Evolutionary conservation across 2,797 vertebrate genomes (phyloP).

Genomic region (Mormyrus proboscirostris): DNA sequence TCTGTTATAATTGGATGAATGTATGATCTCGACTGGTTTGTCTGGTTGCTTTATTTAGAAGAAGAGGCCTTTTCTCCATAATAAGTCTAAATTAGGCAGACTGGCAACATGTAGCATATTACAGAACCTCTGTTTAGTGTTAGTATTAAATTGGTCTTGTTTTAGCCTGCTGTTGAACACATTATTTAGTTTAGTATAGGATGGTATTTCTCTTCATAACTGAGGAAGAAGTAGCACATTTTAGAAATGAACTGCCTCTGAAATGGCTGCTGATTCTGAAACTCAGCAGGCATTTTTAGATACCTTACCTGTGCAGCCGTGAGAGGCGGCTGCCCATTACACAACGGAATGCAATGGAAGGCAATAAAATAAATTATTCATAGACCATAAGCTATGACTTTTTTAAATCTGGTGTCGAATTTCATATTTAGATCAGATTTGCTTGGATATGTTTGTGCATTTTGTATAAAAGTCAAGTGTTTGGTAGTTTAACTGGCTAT

Average conservation of each 20-base stretch:
- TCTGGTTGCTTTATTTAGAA: background rate
- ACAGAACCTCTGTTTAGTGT: background rate
- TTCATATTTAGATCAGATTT: background rate
- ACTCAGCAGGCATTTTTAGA: background rate
- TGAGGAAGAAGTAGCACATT: background rate
- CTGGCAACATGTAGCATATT: background rate
- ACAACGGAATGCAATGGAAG: background rate
- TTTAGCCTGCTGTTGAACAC: background rate
- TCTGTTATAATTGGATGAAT: background rate
- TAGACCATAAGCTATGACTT: background rate
- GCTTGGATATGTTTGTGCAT: background rate
- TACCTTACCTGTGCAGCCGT: background rate
- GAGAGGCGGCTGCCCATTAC: background rate
- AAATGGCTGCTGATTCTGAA: conserved; percentile 18
- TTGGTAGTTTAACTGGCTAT: background rate
- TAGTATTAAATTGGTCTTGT: background rate
- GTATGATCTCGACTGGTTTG: background rate
- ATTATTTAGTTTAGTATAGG: background rate
- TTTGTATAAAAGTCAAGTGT: background rate
- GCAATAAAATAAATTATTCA: background rate
- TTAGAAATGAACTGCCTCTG: conserved; percentile 12
- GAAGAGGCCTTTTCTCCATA: background rate
- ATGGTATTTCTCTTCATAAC: background rate
- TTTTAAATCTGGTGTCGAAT: background rate
- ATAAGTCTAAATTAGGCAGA: background rate